Base-by-base conservation (phyloP, 2,888 invertebrate species). In the Agrochola lychnidis region DNA sequence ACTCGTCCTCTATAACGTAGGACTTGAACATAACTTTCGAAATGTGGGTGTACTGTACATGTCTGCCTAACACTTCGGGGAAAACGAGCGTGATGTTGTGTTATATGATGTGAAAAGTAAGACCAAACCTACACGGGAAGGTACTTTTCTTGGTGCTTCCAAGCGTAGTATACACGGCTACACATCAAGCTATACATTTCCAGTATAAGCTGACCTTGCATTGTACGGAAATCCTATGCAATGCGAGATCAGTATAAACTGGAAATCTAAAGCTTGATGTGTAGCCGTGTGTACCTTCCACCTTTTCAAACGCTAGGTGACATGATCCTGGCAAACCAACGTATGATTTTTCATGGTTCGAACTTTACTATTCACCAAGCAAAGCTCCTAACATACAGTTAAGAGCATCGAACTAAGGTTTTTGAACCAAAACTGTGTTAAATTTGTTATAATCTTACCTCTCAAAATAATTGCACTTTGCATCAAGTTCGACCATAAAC, bases 401-500 rank as follows among this genome's bases (percentile, higher is more conserved):
- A 1, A 30, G 30, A 12, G 10, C 22, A 6, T 16, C 10, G 1
- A n/a, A 6, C 2, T 7, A 19, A 36, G 2, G 36, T 5, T 66
- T 71, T 40, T 3, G 9, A 51, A 40, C 5, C 2, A 19, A 63
- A 45, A 9, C 30, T 25, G n/a, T n/a, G 7, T 12, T 36, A 19
- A 9, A 19, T 42, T 69, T 40, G 2, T 19, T 19, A 19, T 19
- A 51, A 51, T 79, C 93, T 90, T 90, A 96, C 92, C 97, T 95
- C 73, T 97, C 94, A 91, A 98, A 98, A 3, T 98, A 93, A 90
- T 98, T 97, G 67, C 97, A 95, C 81, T 94, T 93, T 0, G 91
- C 92, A 84, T 98, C 98, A 16, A 97, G 96, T 59, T 97, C 92
- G 25, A 97, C 96, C 98, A 98, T 98, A 87, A 97, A 98, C 73